A percentile compares a stretch with the other conserved stretches of the same genome.
These are phyloP conservation scores for Ceramica pisi DNA, from an alignment of 2,888 invertebrate species.

Conservation along the genomic window DNA sequence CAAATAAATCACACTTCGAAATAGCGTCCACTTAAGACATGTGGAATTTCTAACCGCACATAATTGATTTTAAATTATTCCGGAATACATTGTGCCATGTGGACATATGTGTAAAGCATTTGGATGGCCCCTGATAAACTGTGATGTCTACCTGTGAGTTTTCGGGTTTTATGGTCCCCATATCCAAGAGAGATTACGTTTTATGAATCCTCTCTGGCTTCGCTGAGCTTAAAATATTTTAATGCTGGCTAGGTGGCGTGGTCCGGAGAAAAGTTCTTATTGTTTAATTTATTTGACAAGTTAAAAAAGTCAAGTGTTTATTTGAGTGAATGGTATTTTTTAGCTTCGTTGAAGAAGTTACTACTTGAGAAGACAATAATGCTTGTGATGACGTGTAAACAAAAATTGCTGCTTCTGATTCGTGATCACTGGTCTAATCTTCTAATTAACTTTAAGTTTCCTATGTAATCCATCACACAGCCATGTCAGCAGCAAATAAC, in stretches of 20 bases:
- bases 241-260: slow-evolving; percentile 15
- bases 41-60: slow-evolving; percentile 74
- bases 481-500: slow-evolving; percentile 44
- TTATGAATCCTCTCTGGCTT: slow-evolving; percentile 52
- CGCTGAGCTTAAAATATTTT: slow-evolving; percentile 40
- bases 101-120: slow-evolving; percentile 76
- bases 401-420: background rate
- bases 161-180: slow-evolving; percentile 59
- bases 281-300: background rate
- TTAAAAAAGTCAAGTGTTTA: background rate
- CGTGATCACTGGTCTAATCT: background rate
- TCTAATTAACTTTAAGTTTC: background rate
- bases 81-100: slow-evolving; percentile 72
- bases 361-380: background rate
- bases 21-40: slow-evolving; percentile 60
- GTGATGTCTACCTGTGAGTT: slow-evolving; percentile 65
- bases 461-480: slow-evolving; percentile 35
- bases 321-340: background rate
- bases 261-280: background rate
- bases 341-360: background rate
- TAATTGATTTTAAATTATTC: slow-evolving; percentile 81
- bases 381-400: background rate
- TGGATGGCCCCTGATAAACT: slow-evolving; percentile 73
- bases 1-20: slow-evolving; percentile 64
- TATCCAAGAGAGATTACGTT: slow-evolving; percentile 62